Base-by-base conservation (phyloP, 2,113 vertebrate genomes). In the Lagenorhynchus albirostris region DNA sequence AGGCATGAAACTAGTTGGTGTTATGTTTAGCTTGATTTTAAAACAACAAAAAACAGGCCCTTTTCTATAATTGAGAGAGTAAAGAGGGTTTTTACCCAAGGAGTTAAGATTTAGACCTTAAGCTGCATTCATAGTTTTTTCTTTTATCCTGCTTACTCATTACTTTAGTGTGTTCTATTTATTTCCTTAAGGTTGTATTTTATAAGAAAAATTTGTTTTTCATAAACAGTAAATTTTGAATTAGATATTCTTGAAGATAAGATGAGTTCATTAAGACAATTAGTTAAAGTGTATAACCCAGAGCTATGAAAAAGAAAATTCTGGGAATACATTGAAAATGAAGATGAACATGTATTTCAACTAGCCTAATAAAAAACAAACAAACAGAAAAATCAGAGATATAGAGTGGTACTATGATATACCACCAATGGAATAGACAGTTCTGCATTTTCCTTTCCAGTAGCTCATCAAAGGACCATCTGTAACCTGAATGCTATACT, bases 211-310 rank as follows among this genome's bases (percentile, higher is more conserved):
- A 58, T 92, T 84, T 87, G n/a, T 29, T 90, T 94, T 90, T 80
- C 21, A 80, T 29, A 38, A 73, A 77, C 83, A 41, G 62, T 74
- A 93, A n/a, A 76, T 89, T 84, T 65, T 60, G 31, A 80, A 67
- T 89, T 81, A 89, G 93, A 70, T 89, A 65, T 12, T 85, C 55
- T 80, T 87, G 18, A 81, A 95, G 71, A 85, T 65, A 63, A 73
- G 68, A 83, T 62, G 65, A 63, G 84, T 74, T 76, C 10, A 96
- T 93, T 91, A 93, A 85, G 77, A 80, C 55, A 94, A 79, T 80
- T 73, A 91, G 25, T 26, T 95, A 58, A 38, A 93, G 26, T n/a
- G 6, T 84, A 60, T 76, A 71, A 60, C 23, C 11, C 6, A 90
- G 47, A 67, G 31, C 77, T 87, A 73, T 31, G 62, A 53, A 80